Conservation (phyloP, 1,140 invertebrate genomes). For the Lordiphosa mommai region DNA sequence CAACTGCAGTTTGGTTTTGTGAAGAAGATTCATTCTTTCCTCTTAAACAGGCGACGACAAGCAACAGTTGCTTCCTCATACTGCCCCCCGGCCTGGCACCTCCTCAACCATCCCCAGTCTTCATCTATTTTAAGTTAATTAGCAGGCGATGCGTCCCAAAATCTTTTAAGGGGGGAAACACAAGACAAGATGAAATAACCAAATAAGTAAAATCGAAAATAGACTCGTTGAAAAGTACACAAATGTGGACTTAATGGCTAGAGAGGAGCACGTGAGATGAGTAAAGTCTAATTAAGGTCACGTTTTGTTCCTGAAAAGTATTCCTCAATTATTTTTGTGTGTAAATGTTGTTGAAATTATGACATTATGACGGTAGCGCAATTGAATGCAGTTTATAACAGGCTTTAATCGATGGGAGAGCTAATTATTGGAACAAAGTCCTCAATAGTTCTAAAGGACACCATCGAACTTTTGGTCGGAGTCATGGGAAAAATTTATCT, state of each 20-base stretch:
- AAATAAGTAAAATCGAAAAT: slow-evolving; percentile 28
- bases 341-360: too few relatives aligned
- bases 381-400: too few relatives aligned
- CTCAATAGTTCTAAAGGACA: too few relatives aligned
- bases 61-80: slow-evolving; percentile 52
- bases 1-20: slow-evolving; percentile 18
- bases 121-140: slow-evolving; percentile 68
- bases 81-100: slow-evolving; percentile 2
- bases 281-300: too few relatives aligned
- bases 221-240: not conserved
- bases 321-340: too few relatives aligned
- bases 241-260: not conserved
- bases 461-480: too few relatives aligned
- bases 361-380: too few relatives aligned
- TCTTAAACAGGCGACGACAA: slow-evolving; percentile 19
- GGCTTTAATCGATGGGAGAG: too few relatives aligned
- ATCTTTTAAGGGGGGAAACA: slow-evolving; percentile 35
- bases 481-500: too few relatives aligned
- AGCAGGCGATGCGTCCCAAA: slow-evolving; percentile 51
- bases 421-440: too few relatives aligned
- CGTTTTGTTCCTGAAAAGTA: too few relatives aligned
- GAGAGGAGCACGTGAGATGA: not conserved
- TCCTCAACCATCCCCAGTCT: slow-evolving; percentile 1
- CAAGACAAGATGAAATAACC: slow-evolving; percentile 18
- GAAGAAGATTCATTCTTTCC: not conserved